phyloP scores from a whole-genome alignment of 2,888 invertebrate genomes.

The Protonemura montana region DNA sequence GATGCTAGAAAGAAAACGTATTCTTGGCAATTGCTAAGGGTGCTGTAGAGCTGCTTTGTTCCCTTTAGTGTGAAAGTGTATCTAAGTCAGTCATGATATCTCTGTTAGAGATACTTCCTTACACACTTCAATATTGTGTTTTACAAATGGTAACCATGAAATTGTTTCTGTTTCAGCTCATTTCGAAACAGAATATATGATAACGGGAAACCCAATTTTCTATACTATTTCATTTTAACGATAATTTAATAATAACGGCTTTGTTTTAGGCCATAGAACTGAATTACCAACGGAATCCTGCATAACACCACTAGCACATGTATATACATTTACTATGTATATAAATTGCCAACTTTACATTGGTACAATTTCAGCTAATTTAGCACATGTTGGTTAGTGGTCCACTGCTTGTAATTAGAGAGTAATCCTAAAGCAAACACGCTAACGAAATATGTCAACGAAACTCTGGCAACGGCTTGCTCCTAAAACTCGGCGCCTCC shows the following conservation, averaged over 20 bases:
- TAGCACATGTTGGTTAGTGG: conserved; percentile 13
- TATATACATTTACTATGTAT: neutral
- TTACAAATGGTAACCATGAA: neutral
- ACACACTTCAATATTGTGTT: neutral
- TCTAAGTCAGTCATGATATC: too few relatives aligned
- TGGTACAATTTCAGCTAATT: conserved; percentile 21
- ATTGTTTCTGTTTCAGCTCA: neutral
- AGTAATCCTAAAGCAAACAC: neutral
- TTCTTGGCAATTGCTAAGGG: too few relatives aligned
- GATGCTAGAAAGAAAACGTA: neutral
- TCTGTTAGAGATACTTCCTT: too few relatives aligned
- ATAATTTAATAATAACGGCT: conserved; percentile 16
- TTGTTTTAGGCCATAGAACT: conserved; percentile 3
- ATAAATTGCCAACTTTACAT: conserved; percentile 19
- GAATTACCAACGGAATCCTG: neutral
- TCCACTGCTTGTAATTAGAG: conserved; percentile 14
- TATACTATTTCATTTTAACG: conserved; percentile 19
- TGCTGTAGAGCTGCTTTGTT: too few relatives aligned
- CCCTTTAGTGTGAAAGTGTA: too few relatives aligned
- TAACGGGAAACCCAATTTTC: conserved; percentile 2
- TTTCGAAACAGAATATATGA: conserved; percentile 4
- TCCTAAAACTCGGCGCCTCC: neutral
- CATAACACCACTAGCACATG: neutral
- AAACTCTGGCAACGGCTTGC: neutral
- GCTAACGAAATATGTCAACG: neutral